Percentiles rank a stretch among this genome's conserved stretches.
phyloP scores from a whole-genome alignment of 1,140 invertebrate species.

The Ips nitidus region DNA sequence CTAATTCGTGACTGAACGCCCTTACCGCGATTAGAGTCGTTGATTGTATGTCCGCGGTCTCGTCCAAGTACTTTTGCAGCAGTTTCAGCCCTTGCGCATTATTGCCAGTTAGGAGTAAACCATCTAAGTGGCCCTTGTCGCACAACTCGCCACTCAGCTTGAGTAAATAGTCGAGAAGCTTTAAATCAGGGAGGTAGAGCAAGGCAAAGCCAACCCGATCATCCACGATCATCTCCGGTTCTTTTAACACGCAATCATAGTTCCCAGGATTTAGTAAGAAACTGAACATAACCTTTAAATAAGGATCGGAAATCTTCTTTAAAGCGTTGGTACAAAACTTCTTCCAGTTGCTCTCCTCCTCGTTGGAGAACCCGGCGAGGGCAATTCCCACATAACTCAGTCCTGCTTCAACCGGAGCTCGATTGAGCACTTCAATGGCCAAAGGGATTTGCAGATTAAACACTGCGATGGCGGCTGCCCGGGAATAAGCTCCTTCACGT shows the following conservation, averaged over 20 bases:
- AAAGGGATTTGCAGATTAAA: constrained; percentile 83
- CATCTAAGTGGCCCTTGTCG: constrained; percentile 79
- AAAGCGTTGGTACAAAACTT: constrained; percentile 74
- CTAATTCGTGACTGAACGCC: constrained; percentile 67
- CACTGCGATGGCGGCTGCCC: constrained; percentile 86
- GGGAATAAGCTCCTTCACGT: constrained; percentile 67
- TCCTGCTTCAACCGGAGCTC: constrained; percentile 58
- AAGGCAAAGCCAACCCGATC: constrained; percentile 94
- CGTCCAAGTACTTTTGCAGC: constrained; percentile 86
- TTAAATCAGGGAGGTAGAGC: constrained; percentile 80
- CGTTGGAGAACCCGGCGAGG: constrained; percentile 83
- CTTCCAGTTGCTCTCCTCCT: constrained; percentile 78
- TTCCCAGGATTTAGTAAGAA: constrained; percentile 77
- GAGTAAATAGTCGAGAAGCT: constrained; percentile 78
- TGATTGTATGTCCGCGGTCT: constrained; percentile 90
- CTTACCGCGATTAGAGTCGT: constrained; percentile 78
- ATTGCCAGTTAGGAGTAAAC: constrained; percentile 81
- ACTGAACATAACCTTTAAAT: constrained; percentile 87
- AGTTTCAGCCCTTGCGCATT: constrained; percentile 74
- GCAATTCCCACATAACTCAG: constrained; percentile 79
- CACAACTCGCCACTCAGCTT: constrained; percentile 69
- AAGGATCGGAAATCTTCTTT: constrained; percentile 79
- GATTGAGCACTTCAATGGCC: constrained; percentile 83
- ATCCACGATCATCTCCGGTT: constrained; percentile 74
- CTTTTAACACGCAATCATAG: constrained; percentile 80